Conservation (phyloP, 2,888 invertebrate species). For the Aproaerema taeniolella region DNA sequence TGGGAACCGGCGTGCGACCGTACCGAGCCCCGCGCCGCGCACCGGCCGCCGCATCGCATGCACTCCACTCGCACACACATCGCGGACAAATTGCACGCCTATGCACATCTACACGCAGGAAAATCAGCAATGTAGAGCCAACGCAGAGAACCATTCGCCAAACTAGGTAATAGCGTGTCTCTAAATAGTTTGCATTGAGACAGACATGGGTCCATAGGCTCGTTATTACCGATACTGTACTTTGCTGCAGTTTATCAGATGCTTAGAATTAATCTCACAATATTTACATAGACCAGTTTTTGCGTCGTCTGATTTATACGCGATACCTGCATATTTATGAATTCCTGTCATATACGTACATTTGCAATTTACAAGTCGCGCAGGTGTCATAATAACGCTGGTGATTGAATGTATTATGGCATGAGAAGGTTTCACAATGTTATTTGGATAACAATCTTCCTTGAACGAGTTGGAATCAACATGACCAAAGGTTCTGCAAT, state of each 20-base stretch:
- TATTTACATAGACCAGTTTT: constrained; percentile 22
- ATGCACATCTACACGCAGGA: background rate
- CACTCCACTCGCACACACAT: constrained; percentile 12
- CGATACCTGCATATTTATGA: background rate
- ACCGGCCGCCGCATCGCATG: background rate
- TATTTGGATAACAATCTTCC: no score
- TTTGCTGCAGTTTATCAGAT: constrained; percentile 20
- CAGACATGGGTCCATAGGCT: constrained; percentile 31
- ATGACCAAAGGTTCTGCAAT: no score
- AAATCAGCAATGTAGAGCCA: background rate
- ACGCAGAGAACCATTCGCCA: no score
- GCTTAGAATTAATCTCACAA: constrained; percentile 20
- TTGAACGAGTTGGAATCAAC: no score
- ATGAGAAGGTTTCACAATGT: no score
- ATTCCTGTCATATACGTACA: background rate
- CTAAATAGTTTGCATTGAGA: constrained; percentile 47
- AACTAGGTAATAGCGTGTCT: constrained; percentile 42
- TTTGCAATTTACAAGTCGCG: background rate
- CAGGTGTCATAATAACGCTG: background rate
- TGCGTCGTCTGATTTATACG: constrained; percentile 18
- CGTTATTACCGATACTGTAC: constrained; percentile 36
- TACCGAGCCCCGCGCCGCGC: constrained; percentile 24
- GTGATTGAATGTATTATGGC: no score
- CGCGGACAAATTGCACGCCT: background rate
- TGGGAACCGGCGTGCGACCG: constrained; percentile 49